Evolutionary conservation across 2,888 invertebrate genomes (phyloP), one percentile per base, ranked within the genome.

Genomic region (Coelinius sp.): DNA sequence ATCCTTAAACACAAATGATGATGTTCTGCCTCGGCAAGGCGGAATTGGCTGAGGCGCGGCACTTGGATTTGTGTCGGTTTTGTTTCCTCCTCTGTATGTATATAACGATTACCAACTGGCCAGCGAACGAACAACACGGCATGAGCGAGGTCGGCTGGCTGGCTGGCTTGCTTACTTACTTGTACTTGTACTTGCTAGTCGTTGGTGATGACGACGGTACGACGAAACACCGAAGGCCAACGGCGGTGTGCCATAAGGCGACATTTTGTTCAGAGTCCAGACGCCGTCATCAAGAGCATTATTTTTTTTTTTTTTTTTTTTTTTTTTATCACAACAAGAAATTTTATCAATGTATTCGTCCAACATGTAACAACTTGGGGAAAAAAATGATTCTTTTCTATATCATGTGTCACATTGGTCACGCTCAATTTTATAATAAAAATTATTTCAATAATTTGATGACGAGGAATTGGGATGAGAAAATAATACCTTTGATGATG

Each of bases 91-190:
- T 44, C 25, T 64, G 44, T 24, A 31, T 68, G 56, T 59, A 35
- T 59, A 59, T 59, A 59, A 59, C 59, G 59, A 59, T 59, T 59
- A 59, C 59, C 35, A 59, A 59, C 35, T 59, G 59, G 59, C 59
- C 31, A 35, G 59, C 31, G 35, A 31, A 35, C n/a, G n/a, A n/a
- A 49, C 14, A 38, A 64, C 31, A 56, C 56, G 27, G 62, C 44
- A 64, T 68, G 68, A 56, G 65, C 68, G 73, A 69, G 68, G 68
- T 72, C 68, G 72, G 46, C 68, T 53, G 63, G 63, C 65, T 73
- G 8, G 68, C 41, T 68, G 31, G 66, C n/a, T n/a, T n/a, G n/a
- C n/a, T n/a, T n/a, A n/a, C n/a, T n/a, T n/a, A n/a, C n/a, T n/a
- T n/a, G n/a, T n/a, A n/a, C n/a, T n/a, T n/a, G n/a, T n/a, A n/a